phyloP scores from a whole-genome alignment of 2,888 invertebrate genomes.

The Beris chalybata region DNA sequence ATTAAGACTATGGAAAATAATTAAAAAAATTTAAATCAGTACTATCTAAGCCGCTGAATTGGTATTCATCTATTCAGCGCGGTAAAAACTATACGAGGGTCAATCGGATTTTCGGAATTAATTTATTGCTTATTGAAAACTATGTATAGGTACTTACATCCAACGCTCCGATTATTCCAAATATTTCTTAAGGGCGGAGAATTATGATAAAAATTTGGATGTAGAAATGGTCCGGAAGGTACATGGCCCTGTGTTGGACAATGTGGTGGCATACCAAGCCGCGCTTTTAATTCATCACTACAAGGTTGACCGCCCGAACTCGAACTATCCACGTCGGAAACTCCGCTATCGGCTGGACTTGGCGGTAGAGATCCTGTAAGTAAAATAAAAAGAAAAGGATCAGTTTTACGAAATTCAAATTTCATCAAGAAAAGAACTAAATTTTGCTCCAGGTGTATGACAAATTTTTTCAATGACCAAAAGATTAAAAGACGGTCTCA shows the following conservation, averaged over 20 bases:
- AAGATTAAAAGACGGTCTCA: too few species aligned
- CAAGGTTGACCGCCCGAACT: constrained; percentile 73
- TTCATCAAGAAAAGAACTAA: too few species aligned
- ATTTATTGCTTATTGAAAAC: too few species aligned
- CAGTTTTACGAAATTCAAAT: too few species aligned
- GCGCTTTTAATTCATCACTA: constrained; percentile 80
- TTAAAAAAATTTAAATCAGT: too few species aligned
- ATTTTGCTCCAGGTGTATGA: too few species aligned
- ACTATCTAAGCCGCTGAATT: too few species aligned
- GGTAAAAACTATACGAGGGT: too few species aligned
- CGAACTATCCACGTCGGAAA: constrained; percentile 95
- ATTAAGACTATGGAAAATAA: too few species aligned
- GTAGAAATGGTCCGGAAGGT: constrained; percentile 61
- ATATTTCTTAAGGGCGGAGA: constrained; percentile 57
- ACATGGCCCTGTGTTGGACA: constrained; percentile 52
- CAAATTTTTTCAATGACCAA: too few species aligned
- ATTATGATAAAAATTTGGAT: constrained; percentile 70
- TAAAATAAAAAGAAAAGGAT: constrained; percentile 9
- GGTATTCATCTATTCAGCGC: too few species aligned
- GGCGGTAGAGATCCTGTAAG: constrained; percentile 88
- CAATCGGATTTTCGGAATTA: too few species aligned
- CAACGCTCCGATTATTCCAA: constrained; percentile 56
- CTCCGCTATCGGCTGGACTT: constrained; percentile 96
- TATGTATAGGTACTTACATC: constrained; percentile 49
- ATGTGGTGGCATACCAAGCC: constrained; percentile 73